Conservation (phyloP, 2,113 vertebrate genomes). For the Chloroceryle aenea region DNA sequence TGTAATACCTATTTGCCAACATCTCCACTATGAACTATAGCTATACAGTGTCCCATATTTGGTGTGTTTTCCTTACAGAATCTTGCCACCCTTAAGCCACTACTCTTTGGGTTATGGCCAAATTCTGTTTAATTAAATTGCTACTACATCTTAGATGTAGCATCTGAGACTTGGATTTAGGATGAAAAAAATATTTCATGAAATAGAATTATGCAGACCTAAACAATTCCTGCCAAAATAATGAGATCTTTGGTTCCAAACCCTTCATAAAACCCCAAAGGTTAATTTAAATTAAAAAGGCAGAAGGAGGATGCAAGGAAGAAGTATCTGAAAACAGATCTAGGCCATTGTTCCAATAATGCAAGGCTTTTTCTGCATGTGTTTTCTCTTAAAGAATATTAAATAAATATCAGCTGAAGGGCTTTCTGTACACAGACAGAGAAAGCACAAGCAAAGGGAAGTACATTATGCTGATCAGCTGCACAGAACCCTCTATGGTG, state of each 20-base stretch:
- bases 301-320: neutral
- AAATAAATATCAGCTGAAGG: neutral
- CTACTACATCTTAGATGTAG: neutral
- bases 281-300: neutral
- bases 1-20: neutral
- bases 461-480: slow-evolving; percentile 29
- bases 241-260: neutral
- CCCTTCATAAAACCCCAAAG: neutral
- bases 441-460: slow-evolving; percentile 5
- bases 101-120: neutral
- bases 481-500: slow-evolving; percentile 22
- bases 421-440: neutral
- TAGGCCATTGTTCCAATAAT: neutral
- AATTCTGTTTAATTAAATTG: neutral
- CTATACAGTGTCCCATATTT: fast-evolving
- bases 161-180: neutral
- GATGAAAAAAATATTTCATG: neutral
- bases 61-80: neutral
- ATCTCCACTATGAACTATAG: neutral
- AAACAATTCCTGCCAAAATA: neutral
- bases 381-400: slow-evolving; percentile 10
- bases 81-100: neutral
- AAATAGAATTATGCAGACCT: neutral
- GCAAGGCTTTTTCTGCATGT: neutral
- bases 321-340: neutral